These are phyloP conservation scores for Notolabrus celidotus DNA, from an alignment of 2,797 vertebrate genomes.

Conservation along the genomic window DNA sequence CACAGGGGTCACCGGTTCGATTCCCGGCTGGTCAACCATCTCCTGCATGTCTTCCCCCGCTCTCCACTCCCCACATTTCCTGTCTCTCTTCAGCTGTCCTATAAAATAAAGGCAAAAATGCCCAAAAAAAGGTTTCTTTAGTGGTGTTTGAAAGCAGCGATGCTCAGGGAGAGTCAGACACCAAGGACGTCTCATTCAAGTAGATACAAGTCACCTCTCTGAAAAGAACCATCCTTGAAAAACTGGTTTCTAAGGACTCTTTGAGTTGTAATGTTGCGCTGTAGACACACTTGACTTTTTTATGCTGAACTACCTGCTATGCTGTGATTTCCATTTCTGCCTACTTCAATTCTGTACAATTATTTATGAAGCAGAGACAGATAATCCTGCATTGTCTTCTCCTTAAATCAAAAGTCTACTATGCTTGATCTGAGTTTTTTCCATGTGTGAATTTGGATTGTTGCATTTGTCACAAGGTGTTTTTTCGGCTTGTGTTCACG, in stretches of 20 bases:
- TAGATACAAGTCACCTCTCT: background rate
- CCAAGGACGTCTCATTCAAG: background rate
- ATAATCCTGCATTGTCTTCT: background rate
- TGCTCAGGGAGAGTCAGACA: background rate
- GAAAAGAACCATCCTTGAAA: background rate
- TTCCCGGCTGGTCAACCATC: too few species aligned
- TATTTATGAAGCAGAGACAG: background rate
- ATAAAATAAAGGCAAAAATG: too few species aligned
- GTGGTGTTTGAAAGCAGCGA: background rate
- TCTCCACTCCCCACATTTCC: too few species aligned
- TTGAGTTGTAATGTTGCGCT: background rate
- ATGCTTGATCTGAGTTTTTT: too few species aligned
- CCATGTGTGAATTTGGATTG: background rate
- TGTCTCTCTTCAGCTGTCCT: too few species aligned
- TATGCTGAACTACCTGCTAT: background rate
- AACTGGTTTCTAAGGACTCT: conserved; percentile 2
- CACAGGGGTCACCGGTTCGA: too few species aligned
- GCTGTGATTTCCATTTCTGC: conserved; percentile 1
- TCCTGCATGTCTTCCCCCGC: too few species aligned
- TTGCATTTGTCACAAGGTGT: background rate
- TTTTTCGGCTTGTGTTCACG: too few species aligned
- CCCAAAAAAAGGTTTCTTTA: too few species aligned
- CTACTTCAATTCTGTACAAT: background rate
- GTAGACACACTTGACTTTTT: background rate
- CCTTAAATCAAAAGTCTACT: background rate